A percentile compares a stretch with the other conserved stretches of the same genome.
Conservation (phyloP, 2,113 vertebrate genomes). For the Neodontobutis hainanensis region DNA sequence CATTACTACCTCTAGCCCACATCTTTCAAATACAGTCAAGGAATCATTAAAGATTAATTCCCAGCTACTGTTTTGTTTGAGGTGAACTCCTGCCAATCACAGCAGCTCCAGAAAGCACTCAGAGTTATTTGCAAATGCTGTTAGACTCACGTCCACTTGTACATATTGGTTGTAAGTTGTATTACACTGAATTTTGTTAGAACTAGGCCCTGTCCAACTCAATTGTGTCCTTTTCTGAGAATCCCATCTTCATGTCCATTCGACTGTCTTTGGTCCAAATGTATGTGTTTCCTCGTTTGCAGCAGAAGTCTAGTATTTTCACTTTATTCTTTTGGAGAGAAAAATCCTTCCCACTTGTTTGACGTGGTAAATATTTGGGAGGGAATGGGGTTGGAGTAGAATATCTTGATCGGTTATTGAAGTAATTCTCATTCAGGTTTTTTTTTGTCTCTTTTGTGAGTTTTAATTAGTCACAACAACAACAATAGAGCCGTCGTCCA, state of each 20-base stretch:
- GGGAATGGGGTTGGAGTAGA: conserved; percentile 51
- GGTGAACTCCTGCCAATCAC: background rate
- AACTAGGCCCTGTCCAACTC: conserved; percentile 1
- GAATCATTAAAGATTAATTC: too few species aligned
- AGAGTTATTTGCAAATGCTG: conserved; percentile 27
- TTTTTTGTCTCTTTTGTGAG: conserved; percentile 4
- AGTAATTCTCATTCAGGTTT: conserved; percentile 48
- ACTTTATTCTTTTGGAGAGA: background rate
- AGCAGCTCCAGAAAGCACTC: conserved; percentile 15
- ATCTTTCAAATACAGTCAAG: background rate
- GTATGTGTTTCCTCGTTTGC: conserved; percentile 7
- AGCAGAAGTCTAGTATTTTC: background rate
- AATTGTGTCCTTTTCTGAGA: background rate
- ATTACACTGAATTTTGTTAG: conserved; percentile 53
- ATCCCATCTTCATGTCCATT: background rate
- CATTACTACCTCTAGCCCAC: too few species aligned
- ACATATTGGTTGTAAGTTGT: conserved; percentile 29
- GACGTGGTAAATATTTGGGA: conserved; percentile 54
- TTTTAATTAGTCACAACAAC: conserved; percentile 72
- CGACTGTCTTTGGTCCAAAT: conserved; percentile 27
- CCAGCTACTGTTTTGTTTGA: too few species aligned
- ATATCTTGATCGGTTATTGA: conserved; percentile 73
- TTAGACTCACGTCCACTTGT: conserved; percentile 17
- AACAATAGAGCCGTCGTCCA: conserved; percentile 58
- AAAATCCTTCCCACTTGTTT: conserved; percentile 2